phyloP scores from a whole-genome alignment of 2,113 vertebrate species.

The Catagonus wagneri region DNA sequence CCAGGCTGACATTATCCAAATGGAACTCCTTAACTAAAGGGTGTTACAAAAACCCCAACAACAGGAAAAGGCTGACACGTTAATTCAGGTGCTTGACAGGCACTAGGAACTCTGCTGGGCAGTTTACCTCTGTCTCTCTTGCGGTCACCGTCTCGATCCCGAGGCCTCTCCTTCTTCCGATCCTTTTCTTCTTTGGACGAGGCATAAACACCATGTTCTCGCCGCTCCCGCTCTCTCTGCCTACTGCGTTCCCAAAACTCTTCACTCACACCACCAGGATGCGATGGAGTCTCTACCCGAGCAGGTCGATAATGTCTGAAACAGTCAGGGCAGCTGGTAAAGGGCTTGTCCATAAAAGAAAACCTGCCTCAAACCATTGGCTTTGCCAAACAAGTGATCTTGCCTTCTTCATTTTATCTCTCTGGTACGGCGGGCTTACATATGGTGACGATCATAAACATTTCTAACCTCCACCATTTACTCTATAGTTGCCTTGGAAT shows the following conservation, averaged over 20 bases:
- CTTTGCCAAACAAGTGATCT: neutral
- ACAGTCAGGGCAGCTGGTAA: neutral
- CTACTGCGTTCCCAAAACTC: slow-evolving; percentile 95
- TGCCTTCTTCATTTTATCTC: neutral
- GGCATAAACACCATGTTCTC: slow-evolving; percentile 96
- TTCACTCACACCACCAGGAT: slow-evolving; percentile 97
- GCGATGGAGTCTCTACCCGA: slow-evolving; percentile 96
- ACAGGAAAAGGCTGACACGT: neutral
- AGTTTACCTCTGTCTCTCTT: slow-evolving; percentile 90
- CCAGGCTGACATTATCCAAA: neutral
- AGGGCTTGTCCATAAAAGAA: neutral
- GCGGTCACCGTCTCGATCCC: slow-evolving; percentile 88
- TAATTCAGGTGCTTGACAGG: neutral
- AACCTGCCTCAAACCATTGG: neutral
- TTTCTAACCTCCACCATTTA: neutral
- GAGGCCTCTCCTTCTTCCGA: slow-evolving; percentile 88
- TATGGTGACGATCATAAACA: neutral
- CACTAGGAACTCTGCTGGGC: accelerated
- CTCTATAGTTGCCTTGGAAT: neutral
- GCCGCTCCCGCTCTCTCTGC: slow-evolving; percentile 94
- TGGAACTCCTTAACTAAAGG: neutral
- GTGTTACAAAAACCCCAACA: neutral
- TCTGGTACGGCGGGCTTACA: neutral
- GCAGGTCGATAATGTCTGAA: slow-evolving; percentile 95
- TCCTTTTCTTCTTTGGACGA: slow-evolving; percentile 97